These are phyloP conservation scores for Capitulum mitella DNA, from an alignment of 2,888 invertebrate genomes.

Conservation along the genomic window DNA sequence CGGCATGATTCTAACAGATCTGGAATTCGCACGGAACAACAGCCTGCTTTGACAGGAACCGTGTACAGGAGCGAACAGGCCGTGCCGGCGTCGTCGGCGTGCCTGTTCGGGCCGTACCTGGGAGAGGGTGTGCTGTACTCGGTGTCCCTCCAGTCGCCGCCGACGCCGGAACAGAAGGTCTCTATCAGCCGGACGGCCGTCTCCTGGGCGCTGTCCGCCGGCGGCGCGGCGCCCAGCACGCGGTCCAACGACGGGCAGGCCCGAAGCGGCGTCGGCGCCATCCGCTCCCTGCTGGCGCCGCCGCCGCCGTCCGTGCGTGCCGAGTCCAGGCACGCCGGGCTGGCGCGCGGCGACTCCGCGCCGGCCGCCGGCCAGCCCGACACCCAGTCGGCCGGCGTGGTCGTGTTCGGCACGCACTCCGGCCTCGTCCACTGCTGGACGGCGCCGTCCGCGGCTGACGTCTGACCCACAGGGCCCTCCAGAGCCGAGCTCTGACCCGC, in stretches of 20 bases:
- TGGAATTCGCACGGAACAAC: no score
- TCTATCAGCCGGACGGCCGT: constrained; percentile 6
- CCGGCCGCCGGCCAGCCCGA: neutral
- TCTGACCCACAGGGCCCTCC: neutral
- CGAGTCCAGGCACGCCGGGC: neutral
- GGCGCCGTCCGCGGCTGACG: neutral
- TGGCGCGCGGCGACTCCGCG: neutral
- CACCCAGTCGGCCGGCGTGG: neutral
- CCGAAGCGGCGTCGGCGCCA: neutral
- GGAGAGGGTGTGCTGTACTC: neutral
- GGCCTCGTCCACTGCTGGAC: no score
- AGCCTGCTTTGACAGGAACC: no score
- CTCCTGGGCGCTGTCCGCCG: neutral
- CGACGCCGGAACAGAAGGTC: neutral
- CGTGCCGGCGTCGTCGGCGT: no score
- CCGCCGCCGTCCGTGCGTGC: neutral
- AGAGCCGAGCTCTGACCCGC: neutral
- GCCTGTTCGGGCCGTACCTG: neutral
- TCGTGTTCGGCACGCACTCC: no score
- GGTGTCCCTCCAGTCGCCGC: neutral
- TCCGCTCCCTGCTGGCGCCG: neutral
- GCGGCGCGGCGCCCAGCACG: neutral
- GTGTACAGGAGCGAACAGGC: no score
- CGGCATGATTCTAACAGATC: no score
- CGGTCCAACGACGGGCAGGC: neutral